phyloP scores from a whole-genome alignment of 1,140 invertebrate species.

The Cydia pomonella region DNA sequence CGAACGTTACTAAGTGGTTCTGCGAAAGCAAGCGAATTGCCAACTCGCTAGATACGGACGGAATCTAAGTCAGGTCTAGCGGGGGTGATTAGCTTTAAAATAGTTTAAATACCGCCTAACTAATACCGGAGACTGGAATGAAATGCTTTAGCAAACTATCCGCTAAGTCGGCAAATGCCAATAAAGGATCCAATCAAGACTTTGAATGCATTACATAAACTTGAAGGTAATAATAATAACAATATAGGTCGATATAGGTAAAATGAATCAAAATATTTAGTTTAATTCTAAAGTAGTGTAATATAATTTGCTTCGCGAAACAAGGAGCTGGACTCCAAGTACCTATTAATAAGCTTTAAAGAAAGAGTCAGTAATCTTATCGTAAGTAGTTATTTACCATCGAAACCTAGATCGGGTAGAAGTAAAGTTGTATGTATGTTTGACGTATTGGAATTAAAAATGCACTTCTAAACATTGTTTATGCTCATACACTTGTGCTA shows the following conservation, averaged over 20 bases:
- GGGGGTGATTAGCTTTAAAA: conserved; percentile 23
- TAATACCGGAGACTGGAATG: background rate
- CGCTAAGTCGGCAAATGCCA: conserved; percentile 19
- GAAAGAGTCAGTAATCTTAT: no score
- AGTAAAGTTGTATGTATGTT: no score
- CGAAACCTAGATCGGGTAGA: no score
- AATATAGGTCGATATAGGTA: background rate
- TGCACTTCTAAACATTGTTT: no score
- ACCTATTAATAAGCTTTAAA: no score
- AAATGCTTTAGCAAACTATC: conserved; percentile 22
- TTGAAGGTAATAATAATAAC: background rate
- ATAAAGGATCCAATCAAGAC: conserved; percentile 26
- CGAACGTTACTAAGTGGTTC: conserved; percentile 21
- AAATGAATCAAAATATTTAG: background rate
- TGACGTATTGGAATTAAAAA: no score
- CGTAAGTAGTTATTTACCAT: no score
- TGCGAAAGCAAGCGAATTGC: background rate
- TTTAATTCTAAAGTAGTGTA: no score
- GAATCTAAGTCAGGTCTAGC: conserved; percentile 22
- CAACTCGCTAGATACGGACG: background rate
- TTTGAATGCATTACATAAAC: conserved; percentile 19
- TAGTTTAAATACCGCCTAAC: conserved; percentile 28
- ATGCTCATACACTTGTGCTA: no score
- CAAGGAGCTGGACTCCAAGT: no score
- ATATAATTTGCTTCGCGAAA: no score